These are phyloP conservation scores for Unio delphinus DNA, from an alignment of 2,888 invertebrate genomes.

Conservation along the genomic window DNA sequence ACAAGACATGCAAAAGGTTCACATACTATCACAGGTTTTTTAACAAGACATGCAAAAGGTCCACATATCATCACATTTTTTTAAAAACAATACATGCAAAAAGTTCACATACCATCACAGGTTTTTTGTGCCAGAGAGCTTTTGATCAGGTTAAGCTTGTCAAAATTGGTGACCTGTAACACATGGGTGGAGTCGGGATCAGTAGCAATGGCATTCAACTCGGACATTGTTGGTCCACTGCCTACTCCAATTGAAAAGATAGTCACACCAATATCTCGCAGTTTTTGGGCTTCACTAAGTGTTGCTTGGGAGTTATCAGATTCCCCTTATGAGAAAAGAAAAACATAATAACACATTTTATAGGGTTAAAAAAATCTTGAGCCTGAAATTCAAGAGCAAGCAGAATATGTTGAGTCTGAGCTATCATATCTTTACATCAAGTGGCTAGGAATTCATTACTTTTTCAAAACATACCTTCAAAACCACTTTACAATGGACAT, in stretches of 20 bases:
- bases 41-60: background rate
- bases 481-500: no score
- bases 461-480: no score
- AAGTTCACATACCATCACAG: constrained; percentile 43
- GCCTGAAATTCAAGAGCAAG: no score
- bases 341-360: no score
- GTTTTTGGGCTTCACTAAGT: constrained; percentile 39
- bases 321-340: constrained; percentile 30
- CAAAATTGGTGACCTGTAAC: constrained; percentile 55
- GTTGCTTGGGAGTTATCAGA: constrained; percentile 49
- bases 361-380: no score
- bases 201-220: constrained; percentile 57
- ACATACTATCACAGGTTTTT: no score
- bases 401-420: no score
- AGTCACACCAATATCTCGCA: constrained; percentile 47
- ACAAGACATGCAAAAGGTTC: constrained; percentile 7
- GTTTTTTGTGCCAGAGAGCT: constrained; percentile 46
- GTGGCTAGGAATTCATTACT: no score
- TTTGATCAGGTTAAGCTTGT: constrained; percentile 52
- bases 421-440: no score
- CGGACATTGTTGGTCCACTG: constrained; percentile 33
- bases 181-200: constrained; percentile 56
- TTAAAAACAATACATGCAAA: no score
- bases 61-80: no score
- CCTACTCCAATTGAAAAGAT: constrained; percentile 61